Evolutionary conservation across 2,888 invertebrate genomes (phyloP).

Genomic region (Eupelmus urozonus): DNA sequence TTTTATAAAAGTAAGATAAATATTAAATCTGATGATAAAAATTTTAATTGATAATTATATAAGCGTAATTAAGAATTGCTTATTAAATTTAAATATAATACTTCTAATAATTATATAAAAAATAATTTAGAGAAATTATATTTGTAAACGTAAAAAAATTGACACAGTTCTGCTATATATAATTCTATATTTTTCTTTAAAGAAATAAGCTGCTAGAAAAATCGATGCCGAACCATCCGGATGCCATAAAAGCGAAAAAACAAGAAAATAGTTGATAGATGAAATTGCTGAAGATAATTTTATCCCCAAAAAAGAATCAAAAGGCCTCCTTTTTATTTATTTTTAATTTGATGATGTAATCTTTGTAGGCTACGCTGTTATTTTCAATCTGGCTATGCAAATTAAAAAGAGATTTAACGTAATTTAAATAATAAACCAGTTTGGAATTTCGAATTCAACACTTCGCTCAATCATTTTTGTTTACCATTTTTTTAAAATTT

Average conservation of each 20-base stretch:
- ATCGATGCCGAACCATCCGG: background rate
- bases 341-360: constrained; percentile 23
- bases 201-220: constrained; percentile 15
- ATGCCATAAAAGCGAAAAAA: background rate
- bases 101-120: no score
- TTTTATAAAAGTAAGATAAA: no score
- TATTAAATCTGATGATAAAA: no score
- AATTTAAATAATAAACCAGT: background rate
- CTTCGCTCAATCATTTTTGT: background rate
- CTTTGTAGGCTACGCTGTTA: background rate
- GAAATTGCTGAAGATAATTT: background rate
- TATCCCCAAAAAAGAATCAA: background rate
- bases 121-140: no score
- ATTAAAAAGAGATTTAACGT: constrained; percentile 1
- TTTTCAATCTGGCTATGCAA: constrained; percentile 25
- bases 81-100: no score
- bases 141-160: no score
- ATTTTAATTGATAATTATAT: no score
- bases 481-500: background rate
- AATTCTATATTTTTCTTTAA: constrained; percentile 16
- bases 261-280: background rate
- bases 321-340: background rate
- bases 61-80: no score
- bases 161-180: no score
- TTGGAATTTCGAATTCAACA: background rate